phyloP scores from a whole-genome alignment of 2,797 vertebrate species.

The Syngnathus rostellatus region DNA sequence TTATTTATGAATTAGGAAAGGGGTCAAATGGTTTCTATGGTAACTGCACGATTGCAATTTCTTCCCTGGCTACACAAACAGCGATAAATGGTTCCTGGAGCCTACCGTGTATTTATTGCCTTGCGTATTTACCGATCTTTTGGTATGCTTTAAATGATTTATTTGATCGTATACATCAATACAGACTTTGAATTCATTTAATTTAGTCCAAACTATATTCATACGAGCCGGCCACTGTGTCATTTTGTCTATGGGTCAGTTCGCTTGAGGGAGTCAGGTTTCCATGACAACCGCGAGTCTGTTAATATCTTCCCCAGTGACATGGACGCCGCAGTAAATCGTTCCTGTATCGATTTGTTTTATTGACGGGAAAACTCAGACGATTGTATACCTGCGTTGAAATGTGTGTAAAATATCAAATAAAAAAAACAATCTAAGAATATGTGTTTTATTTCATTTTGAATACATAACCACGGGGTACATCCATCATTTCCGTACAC shows the following conservation, averaged over 20 bases:
- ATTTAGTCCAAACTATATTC: background rate
- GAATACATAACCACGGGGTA: background rate
- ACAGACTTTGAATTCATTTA: background rate
- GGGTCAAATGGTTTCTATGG: constrained; percentile 19
- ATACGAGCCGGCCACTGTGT: too few relatives aligned
- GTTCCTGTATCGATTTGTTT: constrained; percentile 19
- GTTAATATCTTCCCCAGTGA: constrained; percentile 22
- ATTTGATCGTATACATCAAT: background rate
- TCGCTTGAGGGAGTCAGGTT: background rate
- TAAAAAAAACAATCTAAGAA: background rate
- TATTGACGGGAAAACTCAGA: background rate
- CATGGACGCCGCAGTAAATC: background rate
- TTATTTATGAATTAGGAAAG: background rate
- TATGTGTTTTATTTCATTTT: background rate
- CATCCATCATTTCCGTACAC: background rate
- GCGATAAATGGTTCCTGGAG: background rate
- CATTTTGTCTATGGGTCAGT: background rate
- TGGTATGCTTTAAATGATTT: background rate
- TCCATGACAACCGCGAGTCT: constrained; percentile 43
- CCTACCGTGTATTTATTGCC: background rate
- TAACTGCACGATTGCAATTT: constrained; percentile 37
- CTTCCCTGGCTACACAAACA: constrained; percentile 17
- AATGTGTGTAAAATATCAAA: background rate
- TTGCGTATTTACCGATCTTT: background rate
- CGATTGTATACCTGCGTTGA: background rate